Conservation (phyloP, 2,888 invertebrate genomes). For the Melinopterus prodromus region DNA sequence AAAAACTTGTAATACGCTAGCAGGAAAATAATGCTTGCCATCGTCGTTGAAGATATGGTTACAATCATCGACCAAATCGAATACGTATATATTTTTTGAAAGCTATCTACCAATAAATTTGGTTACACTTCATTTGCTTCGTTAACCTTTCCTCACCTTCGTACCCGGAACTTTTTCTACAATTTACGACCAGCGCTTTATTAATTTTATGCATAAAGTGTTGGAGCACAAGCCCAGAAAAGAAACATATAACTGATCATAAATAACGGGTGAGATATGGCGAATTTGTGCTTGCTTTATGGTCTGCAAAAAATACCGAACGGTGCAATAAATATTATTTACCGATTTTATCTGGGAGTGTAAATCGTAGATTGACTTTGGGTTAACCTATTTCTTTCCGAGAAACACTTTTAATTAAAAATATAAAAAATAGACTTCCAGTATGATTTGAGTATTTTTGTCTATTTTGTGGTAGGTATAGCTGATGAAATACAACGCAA, state of each 20-base stretch:
- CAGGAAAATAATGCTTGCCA: background rate
- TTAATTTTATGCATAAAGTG: background rate
- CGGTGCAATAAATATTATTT: background rate
- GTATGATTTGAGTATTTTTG: background rate
- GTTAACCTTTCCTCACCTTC: background rate
- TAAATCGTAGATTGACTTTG: background rate
- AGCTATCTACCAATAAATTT: background rate
- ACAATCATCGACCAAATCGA: background rate
- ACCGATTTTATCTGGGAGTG: background rate
- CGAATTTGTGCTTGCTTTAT: background rate
- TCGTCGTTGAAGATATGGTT: background rate
- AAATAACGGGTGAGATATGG: background rate
- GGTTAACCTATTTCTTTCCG: background rate
- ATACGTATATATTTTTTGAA: background rate
- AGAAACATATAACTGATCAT: background rate
- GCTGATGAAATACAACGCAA: background rate
- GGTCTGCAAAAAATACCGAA: background rate
- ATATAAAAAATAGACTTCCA: background rate
- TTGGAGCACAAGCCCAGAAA: background rate
- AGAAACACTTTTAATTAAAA: background rate
- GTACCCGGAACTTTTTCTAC: constrained; percentile 4
- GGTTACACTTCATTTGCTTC: background rate
- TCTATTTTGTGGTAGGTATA: no score
- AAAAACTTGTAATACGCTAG: background rate
- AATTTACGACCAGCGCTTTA: background rate